Evolutionary conservation across 2,113 vertebrate species (phyloP).

Genomic region (Jaculus jaculus): DNA sequence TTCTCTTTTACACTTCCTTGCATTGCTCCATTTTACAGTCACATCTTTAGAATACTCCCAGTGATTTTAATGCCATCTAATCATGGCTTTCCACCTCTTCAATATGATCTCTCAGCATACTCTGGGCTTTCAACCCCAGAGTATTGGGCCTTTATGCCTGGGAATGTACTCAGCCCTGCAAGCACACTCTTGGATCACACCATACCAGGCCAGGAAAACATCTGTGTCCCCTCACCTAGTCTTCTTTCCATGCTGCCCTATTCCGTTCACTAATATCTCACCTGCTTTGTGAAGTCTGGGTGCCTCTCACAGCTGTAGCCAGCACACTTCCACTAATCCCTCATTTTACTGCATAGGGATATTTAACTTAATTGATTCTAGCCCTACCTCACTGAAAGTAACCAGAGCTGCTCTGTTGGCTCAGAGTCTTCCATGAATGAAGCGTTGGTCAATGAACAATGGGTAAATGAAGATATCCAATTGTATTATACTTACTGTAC

Average conservation of each 20-base stretch:
- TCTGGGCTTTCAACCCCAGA: not conserved
- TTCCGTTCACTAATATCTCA: not conserved
- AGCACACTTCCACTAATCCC: not conserved
- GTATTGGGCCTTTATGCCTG: not conserved
- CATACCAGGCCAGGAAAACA: not conserved
- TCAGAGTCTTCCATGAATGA: not conserved
- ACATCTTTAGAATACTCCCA: not conserved
- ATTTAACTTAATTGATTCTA: not conserved
- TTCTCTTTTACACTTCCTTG: not conserved
- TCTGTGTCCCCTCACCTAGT: rapidly evolving
- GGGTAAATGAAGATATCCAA: not conserved
- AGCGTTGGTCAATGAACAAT: not conserved
- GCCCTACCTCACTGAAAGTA: not conserved
- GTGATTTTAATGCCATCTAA: not conserved
- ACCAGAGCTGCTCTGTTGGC: not conserved
- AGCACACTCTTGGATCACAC: not conserved
- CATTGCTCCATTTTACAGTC: not conserved
- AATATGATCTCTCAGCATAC: not conserved
- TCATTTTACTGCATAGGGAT: not conserved
- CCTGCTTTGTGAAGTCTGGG: not conserved
- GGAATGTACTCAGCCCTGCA: not conserved
- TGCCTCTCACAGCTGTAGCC: not conserved
- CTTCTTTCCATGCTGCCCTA: not conserved
- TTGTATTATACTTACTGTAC: no score
- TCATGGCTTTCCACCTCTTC: not conserved